phyloP scores from a whole-genome alignment of 1,140 invertebrate genomes.

The Bombus waltoni region DNA sequence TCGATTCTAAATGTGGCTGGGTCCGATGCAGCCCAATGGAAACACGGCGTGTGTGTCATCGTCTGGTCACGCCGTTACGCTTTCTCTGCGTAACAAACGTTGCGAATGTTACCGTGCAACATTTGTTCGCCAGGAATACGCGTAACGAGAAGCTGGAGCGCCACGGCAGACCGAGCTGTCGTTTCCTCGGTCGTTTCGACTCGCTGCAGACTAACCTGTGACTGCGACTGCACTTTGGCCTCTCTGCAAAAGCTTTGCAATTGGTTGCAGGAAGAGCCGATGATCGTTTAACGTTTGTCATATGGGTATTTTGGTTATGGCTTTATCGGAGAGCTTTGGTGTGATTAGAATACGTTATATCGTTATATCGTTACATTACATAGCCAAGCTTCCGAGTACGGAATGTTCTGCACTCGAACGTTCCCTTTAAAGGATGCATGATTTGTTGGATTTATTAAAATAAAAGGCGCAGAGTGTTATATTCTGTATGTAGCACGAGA shows the following conservation, averaged over 20 bases:
- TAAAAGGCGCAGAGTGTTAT: too few species aligned
- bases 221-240: not conserved
- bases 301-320: not conserved
- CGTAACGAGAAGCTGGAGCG: not conserved
- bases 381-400: not conserved
- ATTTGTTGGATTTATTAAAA: too few species aligned
- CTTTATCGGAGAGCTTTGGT: too few species aligned
- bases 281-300: not conserved
- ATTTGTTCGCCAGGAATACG: not conserved
- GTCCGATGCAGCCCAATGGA: slow-evolving; percentile 29
- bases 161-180: not conserved
- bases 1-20: slow-evolving; percentile 61
- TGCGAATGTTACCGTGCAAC: not conserved
- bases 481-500: too few species aligned
- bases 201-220: not conserved
- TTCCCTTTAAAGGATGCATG: too few species aligned
- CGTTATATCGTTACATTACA: too few species aligned
- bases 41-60: slow-evolving; percentile 65
- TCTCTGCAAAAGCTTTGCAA: not conserved
- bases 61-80: slow-evolving; percentile 64
- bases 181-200: not conserved
- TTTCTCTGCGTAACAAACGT: slow-evolving; percentile 31
- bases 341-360: not conserved
- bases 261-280: too few species aligned
- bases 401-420: not conserved